phyloP scores from a whole-genome alignment of 2,797 vertebrate genomes.

The Eurystomus glaucurus region DNA sequence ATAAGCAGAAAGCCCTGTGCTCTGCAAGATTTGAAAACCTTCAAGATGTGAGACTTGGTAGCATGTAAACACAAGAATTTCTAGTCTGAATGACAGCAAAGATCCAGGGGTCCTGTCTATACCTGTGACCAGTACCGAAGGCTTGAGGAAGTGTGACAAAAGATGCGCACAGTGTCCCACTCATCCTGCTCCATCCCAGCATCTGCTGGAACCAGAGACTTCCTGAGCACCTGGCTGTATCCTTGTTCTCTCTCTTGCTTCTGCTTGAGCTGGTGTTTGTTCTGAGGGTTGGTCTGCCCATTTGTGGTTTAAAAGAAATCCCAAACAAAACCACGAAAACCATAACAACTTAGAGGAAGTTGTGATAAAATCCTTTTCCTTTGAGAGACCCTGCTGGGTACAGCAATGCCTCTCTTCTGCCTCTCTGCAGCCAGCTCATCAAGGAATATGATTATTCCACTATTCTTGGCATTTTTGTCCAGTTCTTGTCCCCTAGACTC shows the following conservation, averaged over 20 bases:
- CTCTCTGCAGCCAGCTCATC: background rate
- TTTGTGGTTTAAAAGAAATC: background rate
- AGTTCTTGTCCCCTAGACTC: background rate
- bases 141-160: background rate
- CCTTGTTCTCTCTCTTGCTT: background rate
- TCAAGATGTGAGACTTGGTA: background rate
- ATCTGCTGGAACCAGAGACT: background rate
- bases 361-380: background rate
- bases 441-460: background rate
- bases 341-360: background rate
- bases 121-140: background rate
- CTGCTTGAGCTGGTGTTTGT: background rate
- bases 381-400: background rate
- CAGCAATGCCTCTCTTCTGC: background rate
- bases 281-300: background rate
- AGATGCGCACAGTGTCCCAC: rapidly evolving
- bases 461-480: background rate
- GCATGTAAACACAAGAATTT: background rate
- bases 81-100: background rate
- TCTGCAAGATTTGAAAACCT: background rate
- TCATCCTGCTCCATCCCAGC: background rate
- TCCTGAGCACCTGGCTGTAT: background rate
- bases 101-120: background rate
- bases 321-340: rapidly evolving
- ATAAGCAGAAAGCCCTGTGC: background rate